phyloP scores from a whole-genome alignment of 1,140 invertebrate species.

The Triops longicaudatus region DNA sequence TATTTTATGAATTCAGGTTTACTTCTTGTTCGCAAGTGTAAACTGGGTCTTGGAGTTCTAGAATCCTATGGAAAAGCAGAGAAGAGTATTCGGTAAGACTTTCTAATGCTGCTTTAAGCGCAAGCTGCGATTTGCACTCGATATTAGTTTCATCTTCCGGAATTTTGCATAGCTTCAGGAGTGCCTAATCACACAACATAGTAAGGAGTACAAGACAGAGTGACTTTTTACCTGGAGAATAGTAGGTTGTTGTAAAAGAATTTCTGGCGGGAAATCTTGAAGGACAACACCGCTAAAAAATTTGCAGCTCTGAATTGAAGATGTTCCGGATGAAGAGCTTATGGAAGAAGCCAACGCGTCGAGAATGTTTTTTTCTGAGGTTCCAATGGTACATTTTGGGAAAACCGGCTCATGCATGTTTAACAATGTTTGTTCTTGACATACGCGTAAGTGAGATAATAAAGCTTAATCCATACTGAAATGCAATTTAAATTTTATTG shows the following conservation, averaged over 20 bases:
- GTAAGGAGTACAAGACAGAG: not conserved
- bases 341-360: not conserved
- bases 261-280: slow-evolving; percentile 3
- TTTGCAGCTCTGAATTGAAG: not conserved
- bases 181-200: not conserved
- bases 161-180: not conserved
- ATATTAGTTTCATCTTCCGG: not conserved
- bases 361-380: not conserved
- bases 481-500: too few relatives aligned
- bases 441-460: too few relatives aligned
- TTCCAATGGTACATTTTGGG: not conserved
- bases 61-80: not conserved
- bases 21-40: not conserved
- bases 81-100: not conserved
- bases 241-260: not conserved
- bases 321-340: not conserved
- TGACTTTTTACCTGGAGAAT: not conserved
- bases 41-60: not conserved
- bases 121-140: not conserved
- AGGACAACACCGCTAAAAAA: not conserved
- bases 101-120: not conserved
- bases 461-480: too few relatives aligned
- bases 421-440: too few relatives aligned
- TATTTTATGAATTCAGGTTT: not conserved
- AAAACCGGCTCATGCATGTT: not conserved